Evolutionary conservation across 1,140 invertebrate species (phyloP), one percentile per base, ranked within the genome.

Genomic region (Habropoda laboriosa): DNA sequence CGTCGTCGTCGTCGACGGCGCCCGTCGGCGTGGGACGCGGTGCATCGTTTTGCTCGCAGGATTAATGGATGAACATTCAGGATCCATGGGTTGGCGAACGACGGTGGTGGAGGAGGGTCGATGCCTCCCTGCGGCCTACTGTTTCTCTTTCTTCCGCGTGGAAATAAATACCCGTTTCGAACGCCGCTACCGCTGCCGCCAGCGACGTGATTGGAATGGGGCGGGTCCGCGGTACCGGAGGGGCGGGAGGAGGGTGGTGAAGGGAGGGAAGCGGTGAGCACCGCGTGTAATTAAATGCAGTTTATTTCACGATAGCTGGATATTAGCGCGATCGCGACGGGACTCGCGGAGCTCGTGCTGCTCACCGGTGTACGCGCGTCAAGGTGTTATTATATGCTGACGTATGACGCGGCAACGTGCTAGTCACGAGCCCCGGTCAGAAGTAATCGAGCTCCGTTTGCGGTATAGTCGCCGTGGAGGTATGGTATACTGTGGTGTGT

Each of bases 61-160:
- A 87, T 87, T 87, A 87, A 87, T 87, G 85, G 81, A 82, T 74
- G 86, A 85, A 81, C 80, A 76, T 86, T 71, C 73, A 49, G 75
- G 79, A 53, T 79, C 76, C 76, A 61, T 63, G 68, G 68, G 40
- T 35, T 24, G 58, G 30, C 42, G 30, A 49, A 45, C 27, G 6
- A 16, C 10, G 47, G 32, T 2, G 5, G 21, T n/a, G 35, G 21
- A 24, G 57, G 32, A 27, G 55, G 66, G 66, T 42, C 42, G 64
- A 58, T 68, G 74, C 74, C 53, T 77, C 64, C 51, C 64, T 30
- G 53, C 30, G 53, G 64, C 74, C 74, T 58, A 70, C 64, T 42
- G 74, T 68, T 70, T 77, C 74, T 58, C 53, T 58, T 77, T 77
- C 74, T 58, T 77, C 53, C 53, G 30, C 38, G 42, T 68, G 63